These are phyloP conservation scores for Troides aeacus DNA, from an alignment of 2,888 invertebrate genomes.

Conservation along the genomic window DNA sequence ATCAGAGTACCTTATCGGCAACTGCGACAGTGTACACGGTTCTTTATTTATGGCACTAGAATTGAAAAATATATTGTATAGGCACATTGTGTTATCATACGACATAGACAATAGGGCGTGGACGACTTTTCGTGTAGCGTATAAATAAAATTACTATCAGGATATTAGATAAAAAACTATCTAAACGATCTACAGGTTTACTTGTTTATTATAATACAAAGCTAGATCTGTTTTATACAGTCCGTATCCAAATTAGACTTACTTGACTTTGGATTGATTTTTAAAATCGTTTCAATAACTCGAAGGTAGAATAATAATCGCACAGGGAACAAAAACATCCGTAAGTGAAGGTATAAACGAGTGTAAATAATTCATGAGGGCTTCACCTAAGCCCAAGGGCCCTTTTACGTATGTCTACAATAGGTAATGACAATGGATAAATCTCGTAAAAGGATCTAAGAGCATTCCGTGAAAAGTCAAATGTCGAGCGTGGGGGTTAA, in stretches of 20 bases:
- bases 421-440: conserved; percentile 57
- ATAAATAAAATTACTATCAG: conserved; percentile 1
- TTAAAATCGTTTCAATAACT: conserved; percentile 32
- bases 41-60: conserved; percentile 37
- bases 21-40: conserved; percentile 39
- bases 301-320: conserved; percentile 44
- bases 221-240: too few species aligned
- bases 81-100: conserved; percentile 50
- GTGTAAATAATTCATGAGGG: conserved; percentile 72
- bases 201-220: too few species aligned
- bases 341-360: conserved; percentile 49
- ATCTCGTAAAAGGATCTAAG: conserved; percentile 50
- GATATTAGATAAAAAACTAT: too few species aligned
- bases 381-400: conserved; percentile 54
- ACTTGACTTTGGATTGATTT: too few species aligned
- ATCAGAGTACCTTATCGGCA: conserved; percentile 8
- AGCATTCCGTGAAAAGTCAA: conserved; percentile 55
- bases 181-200: too few species aligned
- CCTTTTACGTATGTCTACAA: conserved; percentile 33
- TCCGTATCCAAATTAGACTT: too few species aligned
- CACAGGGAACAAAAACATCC: conserved; percentile 46
- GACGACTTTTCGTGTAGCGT: conserved; percentile 28
- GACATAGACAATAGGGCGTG: conserved; percentile 39
- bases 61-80: conserved; percentile 38
- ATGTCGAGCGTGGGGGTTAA: conserved; percentile 53